Percentiles rank a stretch among this genome's conserved stretches.
Evolutionary conservation across 2,888 invertebrate genomes (phyloP).

Genomic region (Ditylenchus weischeri): DNA sequence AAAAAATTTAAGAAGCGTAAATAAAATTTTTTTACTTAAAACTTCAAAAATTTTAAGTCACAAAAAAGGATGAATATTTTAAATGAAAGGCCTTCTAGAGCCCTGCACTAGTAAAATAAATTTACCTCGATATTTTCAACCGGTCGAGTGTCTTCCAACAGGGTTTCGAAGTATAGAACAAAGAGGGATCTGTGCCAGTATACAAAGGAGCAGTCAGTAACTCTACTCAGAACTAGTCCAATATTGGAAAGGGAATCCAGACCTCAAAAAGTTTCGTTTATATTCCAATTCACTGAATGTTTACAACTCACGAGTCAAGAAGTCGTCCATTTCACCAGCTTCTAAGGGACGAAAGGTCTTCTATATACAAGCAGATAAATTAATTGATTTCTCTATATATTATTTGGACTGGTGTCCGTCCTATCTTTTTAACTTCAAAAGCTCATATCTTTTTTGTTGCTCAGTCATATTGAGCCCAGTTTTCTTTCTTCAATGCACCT

Average conservation of each 20-base stretch:
- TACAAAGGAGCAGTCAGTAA: slow-evolving; percentile 72
- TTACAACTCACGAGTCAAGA: slow-evolving; percentile 7
- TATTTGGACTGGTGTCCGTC: too few species aligned
- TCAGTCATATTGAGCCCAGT: too few species aligned
- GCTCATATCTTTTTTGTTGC: too few species aligned
- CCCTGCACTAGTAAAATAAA: neutral
- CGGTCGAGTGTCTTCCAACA: slow-evolving; percentile 16
- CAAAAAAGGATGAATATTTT: too few species aligned
- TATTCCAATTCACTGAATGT: slow-evolving; percentile 12
- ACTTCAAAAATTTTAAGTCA: too few species aligned
- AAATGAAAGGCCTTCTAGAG: too few species aligned
- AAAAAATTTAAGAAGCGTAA: too few species aligned
- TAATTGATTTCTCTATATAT: slow-evolving; percentile 12
- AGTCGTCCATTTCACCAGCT: slow-evolving; percentile 32
- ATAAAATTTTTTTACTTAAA: too few species aligned
- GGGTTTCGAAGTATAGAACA: slow-evolving; percentile 20
- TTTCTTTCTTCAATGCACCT: too few species aligned
- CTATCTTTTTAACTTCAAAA: too few species aligned
- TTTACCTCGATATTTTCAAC: slow-evolving; percentile 12
- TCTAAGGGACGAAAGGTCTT: slow-evolving; percentile 10
- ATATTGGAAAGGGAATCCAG: slow-evolving; percentile 32
- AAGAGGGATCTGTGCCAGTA: slow-evolving; percentile 71
- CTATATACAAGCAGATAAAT: slow-evolving; percentile 10
- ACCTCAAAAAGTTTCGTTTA: neutral
- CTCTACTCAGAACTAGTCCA: slow-evolving; percentile 27